phyloP scores from a whole-genome alignment of 2,797 vertebrate species.

The Triplophysa bombifrons region DNA sequence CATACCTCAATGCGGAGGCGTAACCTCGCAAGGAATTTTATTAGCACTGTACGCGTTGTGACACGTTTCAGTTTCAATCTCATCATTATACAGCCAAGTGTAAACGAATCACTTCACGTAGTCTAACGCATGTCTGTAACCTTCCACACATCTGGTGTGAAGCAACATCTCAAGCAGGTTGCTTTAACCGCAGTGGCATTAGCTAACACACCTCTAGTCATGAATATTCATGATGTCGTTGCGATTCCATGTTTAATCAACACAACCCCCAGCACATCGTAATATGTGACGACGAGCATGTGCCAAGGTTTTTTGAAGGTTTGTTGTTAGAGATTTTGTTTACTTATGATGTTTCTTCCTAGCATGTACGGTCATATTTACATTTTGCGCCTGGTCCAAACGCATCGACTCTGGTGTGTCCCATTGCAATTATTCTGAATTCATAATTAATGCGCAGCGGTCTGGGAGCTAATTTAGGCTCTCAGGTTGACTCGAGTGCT shows the following conservation, averaged over 20 bases:
- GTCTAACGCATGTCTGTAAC: conserved; percentile 59
- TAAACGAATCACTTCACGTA: conserved; percentile 67
- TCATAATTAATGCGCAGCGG: conserved; percentile 81
- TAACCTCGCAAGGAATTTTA: conserved; percentile 28
- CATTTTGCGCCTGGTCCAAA: conserved; percentile 71
- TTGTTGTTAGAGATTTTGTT: conserved; percentile 23
- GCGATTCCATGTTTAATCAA: conserved; percentile 15
- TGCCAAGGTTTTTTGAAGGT: conserved; percentile 9
- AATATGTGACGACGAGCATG: not conserved
- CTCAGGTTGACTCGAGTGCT: conserved; percentile 74
- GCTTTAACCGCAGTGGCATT: not conserved
- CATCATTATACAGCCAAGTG: conserved; percentile 71
- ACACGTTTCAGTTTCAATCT: conserved; percentile 63
- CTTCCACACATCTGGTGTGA: conserved; percentile 64
- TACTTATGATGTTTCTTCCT: conserved; percentile 16
- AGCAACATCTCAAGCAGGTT: conserved; percentile 45
- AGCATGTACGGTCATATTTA: conserved; percentile 59
- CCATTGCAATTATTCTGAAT: conserved; percentile 79
- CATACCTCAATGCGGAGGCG: conserved; percentile 15
- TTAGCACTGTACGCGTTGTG: conserved; percentile 45
- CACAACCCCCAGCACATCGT: conserved; percentile 5
- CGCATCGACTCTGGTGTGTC: conserved; percentile 76
- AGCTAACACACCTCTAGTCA: conserved; percentile 20
- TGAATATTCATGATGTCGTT: conserved; percentile 43
- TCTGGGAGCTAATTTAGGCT: conserved; percentile 81